Percentiles rank a stretch among this genome's conserved stretches.
These are phyloP conservation scores for Trematomus bernacchii DNA, from an alignment of 2,797 vertebrate species.

Conservation along the genomic window DNA sequence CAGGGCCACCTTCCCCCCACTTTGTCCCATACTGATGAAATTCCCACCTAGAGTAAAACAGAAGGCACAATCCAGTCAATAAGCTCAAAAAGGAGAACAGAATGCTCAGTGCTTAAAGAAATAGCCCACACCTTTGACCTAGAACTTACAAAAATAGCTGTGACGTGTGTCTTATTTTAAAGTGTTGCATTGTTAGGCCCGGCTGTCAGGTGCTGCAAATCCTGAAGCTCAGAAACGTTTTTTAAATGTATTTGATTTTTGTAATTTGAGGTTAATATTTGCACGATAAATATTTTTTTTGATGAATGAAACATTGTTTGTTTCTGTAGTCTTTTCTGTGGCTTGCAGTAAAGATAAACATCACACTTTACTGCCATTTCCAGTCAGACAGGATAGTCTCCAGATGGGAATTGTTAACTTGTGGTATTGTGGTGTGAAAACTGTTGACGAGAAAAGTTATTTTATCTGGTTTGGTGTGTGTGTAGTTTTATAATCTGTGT, in stretches of 20 bases:
- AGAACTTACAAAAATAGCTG: neutral
- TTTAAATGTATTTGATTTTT: neutral
- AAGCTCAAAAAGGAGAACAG: neutral
- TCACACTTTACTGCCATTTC: constrained; percentile 8
- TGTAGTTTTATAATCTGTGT: constrained; percentile 2
- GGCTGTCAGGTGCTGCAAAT: neutral
- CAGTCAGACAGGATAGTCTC: constrained; percentile 19
- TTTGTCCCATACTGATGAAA: constrained; percentile 14
- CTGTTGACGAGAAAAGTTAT: constrained; percentile 12
- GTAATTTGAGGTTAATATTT: neutral
- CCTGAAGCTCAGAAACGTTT: neutral
- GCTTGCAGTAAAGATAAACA: constrained; percentile 11
- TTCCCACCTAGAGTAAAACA: constrained; percentile 28
- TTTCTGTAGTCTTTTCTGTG: neutral
- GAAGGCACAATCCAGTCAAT: constrained; percentile 1
- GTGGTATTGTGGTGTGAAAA: constrained; percentile 12
- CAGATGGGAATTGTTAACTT: constrained; percentile 23
- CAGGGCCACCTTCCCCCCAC: constrained; percentile 18
- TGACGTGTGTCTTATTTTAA: neutral
- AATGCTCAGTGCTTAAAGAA: neutral
- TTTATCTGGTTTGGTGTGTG: neutral
- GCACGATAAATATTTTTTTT: neutral
- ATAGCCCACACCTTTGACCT: neutral
- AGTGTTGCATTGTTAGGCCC: neutral
- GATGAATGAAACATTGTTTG: neutral